These are phyloP conservation scores for Polyommatus icarus DNA, from an alignment of 2,888 invertebrate genomes.

Conservation along the genomic window DNA sequence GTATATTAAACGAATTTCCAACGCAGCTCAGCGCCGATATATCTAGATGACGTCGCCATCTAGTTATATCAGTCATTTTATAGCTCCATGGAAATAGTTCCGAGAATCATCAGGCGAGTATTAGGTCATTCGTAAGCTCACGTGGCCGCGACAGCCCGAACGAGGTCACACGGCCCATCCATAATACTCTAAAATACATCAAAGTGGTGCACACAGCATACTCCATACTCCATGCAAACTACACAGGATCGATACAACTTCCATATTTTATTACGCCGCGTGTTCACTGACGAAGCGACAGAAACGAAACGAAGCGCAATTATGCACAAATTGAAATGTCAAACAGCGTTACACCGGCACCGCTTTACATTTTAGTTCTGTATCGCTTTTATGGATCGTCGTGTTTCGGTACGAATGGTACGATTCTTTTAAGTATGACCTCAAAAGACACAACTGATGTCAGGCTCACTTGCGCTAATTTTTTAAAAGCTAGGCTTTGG, in stretches of 20 bases:
- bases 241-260: not conserved
- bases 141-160: conserved; percentile 27
- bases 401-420: too few species aligned
- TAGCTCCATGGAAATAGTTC: not conserved
- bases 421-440: too few species aligned
- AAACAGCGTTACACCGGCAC: not conserved
- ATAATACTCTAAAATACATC: conserved; percentile 19
- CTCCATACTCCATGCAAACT: not conserved
- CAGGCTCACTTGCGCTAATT: too few species aligned
- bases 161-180: conserved; percentile 17
- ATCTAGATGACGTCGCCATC: not conserved
- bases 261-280: conserved; percentile 6
- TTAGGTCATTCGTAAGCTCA: conserved; percentile 24
- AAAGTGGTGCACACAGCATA: not conserved
- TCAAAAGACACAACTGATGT: too few species aligned
- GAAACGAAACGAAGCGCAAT: not conserved
- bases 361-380: too few species aligned
- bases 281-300: not conserved
- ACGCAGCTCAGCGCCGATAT: too few species aligned
- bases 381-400: too few species aligned
- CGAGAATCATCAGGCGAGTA: conserved; percentile 12
- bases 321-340: not conserved
- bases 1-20: too few species aligned
- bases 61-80: not conserved
- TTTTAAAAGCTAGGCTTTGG: too few species aligned